Evolutionary conservation across 2,797 vertebrate genomes (phyloP), one percentile per base, ranked within the genome.

Genomic region (Pelodytes ibericus): DNA sequence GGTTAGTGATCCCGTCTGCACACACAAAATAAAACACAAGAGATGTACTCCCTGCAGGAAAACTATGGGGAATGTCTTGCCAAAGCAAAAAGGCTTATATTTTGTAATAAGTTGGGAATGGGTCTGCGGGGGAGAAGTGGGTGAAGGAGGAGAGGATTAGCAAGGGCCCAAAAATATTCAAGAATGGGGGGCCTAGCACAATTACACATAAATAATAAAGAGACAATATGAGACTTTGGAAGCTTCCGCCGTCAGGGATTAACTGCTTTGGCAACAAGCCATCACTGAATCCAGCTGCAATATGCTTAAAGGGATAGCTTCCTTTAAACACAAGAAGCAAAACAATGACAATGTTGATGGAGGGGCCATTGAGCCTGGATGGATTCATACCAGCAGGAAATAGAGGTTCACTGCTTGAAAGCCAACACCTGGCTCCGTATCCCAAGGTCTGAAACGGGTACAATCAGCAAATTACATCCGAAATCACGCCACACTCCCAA

Each of bases 301-400:
- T 47, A 51, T 39, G 53, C 68, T 60, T 51, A 36, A 66, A 66
- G 67, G 29, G 62, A 72, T 56, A 26, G 67, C 49, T 78, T 78
- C 75, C 75, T 72, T 59, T 49, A 47, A 71, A 64, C 49, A 49
- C n/a, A 64, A 77, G 53, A 66, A 47, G 65, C n/a, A 59, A 71
- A 66, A 78, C 76, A 79, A 79, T 73, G 44, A 68, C 60, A 68
- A 68, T 68, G 76, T 61, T 79, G 76, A 73, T 68, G 69, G 63
- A 79, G 70, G 70, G 57, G 51, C 36, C 39, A 62, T 15, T 53
- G 75, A 57, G 11, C 36, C 41, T 29, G 56, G 58, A 72, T 27
- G 69, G 70, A 66, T 67, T 68, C 18, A 41, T 58, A 57, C 56
- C 18, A 41, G 47, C 76, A 73, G 76, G 76, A 79, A 79, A 72